Base-by-base conservation (phyloP, 2,797 vertebrate genomes). In the Peromyscus nudipes region DNA sequence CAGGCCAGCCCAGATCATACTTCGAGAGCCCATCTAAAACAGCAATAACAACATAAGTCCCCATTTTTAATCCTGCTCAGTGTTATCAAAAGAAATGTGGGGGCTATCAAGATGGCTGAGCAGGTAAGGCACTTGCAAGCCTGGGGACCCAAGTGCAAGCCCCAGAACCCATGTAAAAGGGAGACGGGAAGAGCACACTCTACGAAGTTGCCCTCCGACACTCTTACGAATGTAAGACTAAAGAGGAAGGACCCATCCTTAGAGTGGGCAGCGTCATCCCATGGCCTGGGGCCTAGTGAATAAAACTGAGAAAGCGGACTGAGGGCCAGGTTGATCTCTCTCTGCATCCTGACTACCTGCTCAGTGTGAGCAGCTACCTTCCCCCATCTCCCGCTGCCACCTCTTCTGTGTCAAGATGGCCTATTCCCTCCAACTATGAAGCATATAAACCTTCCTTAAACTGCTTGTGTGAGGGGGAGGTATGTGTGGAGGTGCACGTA, bases 371-470 rank as follows among this genome's bases (percentile, higher is more conserved):
- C 2, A 34, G 34, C 49, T 13, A 1, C 34, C 21, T 25, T 6
- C 10, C 17, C 62, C 62, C 1, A 1, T 49, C 49, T 34, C 40
- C 11, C 0, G 2, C 21, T 2, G 34, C 43, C 14, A 2, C 8
- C 31, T 27, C 84, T 71, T 69, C 31, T 12, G 34, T 29, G 46
- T 69, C 43, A 23, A 21, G 62, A 46, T 23, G 31, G 31, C 43
- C 46, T 87, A 23, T 27, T 27, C 23, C 34, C 16, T 40, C n/a
- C 40, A 73, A 73, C 85, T 31, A 19, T 57, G 52, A 73, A 5
- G 14, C n/a, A 2, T 27, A 17, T 40, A 40, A 60, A 60, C 52
- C n/a, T 73, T 73, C n/a, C 67, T 40, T 71, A 57, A 71, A 37
- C 29, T 11, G 6, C 17, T 49, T 12, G 25, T 40, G 27, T 31